Conservation (phyloP, 2,888 invertebrate species). For the Drosophila longiperda region DNA sequence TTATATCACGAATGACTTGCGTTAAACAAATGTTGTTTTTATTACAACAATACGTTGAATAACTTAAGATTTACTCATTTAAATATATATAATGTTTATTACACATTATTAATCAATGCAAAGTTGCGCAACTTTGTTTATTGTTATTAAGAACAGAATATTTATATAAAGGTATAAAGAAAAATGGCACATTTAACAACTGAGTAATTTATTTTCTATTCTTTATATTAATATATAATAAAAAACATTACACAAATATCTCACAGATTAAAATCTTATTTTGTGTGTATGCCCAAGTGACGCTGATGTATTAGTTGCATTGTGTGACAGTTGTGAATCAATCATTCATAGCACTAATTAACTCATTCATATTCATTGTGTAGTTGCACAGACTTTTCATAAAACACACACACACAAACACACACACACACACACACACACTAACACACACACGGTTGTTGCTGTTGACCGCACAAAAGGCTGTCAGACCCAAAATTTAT, state of each 20-base stretch:
- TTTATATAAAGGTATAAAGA: too few relatives aligned
- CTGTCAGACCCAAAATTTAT: slow-evolving; percentile 56
- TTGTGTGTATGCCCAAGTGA: background rate
- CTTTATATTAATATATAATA: background rate
- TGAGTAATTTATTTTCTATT: background rate
- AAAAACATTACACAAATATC: background rate
- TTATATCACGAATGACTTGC: background rate
- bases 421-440: background rate
- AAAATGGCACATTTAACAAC: too few relatives aligned
- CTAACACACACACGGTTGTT: background rate
- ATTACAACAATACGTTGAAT: background rate
- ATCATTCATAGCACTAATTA: slow-evolving; percentile 57
- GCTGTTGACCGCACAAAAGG: slow-evolving; percentile 34
- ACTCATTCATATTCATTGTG: slow-evolving; percentile 62
- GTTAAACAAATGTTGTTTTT: background rate
- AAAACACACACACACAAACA: background rate
- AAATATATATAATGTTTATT: background rate
- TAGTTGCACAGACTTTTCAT: slow-evolving; percentile 24
- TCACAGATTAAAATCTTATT: slow-evolving; percentile 1
- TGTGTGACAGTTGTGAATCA: slow-evolving; percentile 45
- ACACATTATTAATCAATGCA: background rate
- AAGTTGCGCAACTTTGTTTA: background rate
- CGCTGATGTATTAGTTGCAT: slow-evolving; percentile 6
- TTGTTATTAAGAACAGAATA: too few relatives aligned
- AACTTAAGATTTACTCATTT: background rate